phyloP scores from a whole-genome alignment of 2,888 invertebrate genomes.

The Calameuta filiformis region DNA sequence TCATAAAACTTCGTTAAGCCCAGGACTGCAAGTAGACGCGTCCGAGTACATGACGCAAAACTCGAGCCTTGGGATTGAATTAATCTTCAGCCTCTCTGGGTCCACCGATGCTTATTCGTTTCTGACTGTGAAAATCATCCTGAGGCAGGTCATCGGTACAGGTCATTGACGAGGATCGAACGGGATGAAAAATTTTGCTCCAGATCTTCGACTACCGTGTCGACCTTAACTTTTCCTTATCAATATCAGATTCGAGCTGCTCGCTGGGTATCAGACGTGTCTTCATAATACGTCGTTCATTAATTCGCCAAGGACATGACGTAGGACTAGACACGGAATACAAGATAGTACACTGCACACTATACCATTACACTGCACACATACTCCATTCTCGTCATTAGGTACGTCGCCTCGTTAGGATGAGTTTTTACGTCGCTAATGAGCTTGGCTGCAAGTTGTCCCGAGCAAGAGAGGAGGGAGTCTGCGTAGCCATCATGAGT shows the following conservation, averaged over 20 bases:
- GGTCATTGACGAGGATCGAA: neutral
- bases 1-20: constrained; percentile 63
- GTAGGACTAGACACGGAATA: constrained; percentile 21
- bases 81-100: neutral
- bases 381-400: constrained; percentile 52
- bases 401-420: constrained; percentile 55
- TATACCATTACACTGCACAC: neutral
- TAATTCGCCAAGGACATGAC: constrained; percentile 39
- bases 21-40: constrained; percentile 25
- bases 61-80: neutral
- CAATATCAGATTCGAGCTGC: neutral
- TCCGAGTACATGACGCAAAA: neutral
- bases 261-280: constrained; percentile 18
- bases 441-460: constrained; percentile 33
- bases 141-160: neutral
- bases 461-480: neutral
- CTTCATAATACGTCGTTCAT: constrained; percentile 36
- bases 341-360: constrained; percentile 4
- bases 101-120: neutral
- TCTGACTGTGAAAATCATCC: neutral
- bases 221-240: neutral
- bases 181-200: neutral
- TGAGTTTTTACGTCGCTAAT: constrained; percentile 55
- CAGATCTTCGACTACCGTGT: neutral
- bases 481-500: constrained; percentile 10